Evolutionary conservation across 2,888 invertebrate genomes (phyloP), one percentile per base, ranked within the genome.

Genomic region (Gerris lacustris): DNA sequence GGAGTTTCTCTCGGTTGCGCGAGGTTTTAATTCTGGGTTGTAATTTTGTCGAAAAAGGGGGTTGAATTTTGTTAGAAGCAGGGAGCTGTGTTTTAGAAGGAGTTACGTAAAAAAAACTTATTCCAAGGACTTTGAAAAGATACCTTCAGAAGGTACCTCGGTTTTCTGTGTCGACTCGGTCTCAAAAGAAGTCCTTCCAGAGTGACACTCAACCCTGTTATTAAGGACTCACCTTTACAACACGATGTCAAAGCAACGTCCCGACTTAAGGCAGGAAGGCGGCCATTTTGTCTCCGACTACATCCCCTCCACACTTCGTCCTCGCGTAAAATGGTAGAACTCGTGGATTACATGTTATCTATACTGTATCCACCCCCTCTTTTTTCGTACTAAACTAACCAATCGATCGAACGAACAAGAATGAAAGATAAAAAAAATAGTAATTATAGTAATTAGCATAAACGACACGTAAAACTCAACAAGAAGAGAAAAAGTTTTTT

Each of bases 161-260:
- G 11, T 55, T 9, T 55, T 55, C 55, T 55, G 11, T 55, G 9
- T 55, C 15, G 9, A 55, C 15, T 55, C 15, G 15, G 9, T 55
- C 15, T 15, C 15, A 11, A 9, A 55, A 55, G 11, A 55, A 55
- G 55, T 55, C 55, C 55, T 31, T 31, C 31, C 31, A 31, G 55
- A 55, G 55, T 55, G 55, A 55, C 55, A 55, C 55, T 55, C 55
- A 55, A 55, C 55, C 55, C 55, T 55, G 15, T 55, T 55, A 55
- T 55, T 55, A 55, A 55, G 55, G 55, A 55, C 55, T 55, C 15
- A 11, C 9, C 55, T 31, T 31, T 31, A 31, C 31, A 31, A 31
- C 31, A 31, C 31, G 31, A 31, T 31, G 31, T 31, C 15, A 55
- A 55, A 15, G 11, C 55, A 55, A 55, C 5, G 5, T 55, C 9